Base-by-base conservation (phyloP, 2,113 vertebrate genomes). In the Quiscalus mexicanus region DNA sequence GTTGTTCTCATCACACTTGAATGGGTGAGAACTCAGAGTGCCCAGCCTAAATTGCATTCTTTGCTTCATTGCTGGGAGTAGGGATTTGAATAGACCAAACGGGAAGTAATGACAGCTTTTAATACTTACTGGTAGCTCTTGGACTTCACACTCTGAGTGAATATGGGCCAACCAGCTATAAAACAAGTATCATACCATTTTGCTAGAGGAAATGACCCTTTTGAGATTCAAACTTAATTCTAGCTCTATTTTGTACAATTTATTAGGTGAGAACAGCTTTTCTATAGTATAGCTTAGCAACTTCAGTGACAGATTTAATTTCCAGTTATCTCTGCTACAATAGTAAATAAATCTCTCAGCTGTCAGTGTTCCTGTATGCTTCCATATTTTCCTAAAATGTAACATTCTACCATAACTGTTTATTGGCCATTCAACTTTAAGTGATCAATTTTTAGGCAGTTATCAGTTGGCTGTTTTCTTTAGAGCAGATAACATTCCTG, bases 401-500 rank as follows among this genome's bases (percentile, higher is more conserved):
- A 81, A 87, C 81, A 81, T 92, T 97, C 90, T 87, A 91, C 49
- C 44, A 65, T 83, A 97, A 82, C 77, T 96, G 89, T 94, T 90
- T 95, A 90, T 79, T 95, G 94, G 96, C 75, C 79, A 96, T 97
- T 98, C 96, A 95, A 58, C 80, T 97, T 97, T 97, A 98, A 98
- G 96, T 97, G 96, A 95, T 92, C 97, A 96, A 97, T 97, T 97
- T 98, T 95, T 97, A 96, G 45, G 67, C 42, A 96, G 93, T 89
- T 89, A 97, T 96, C 93, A 67, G 65, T 68, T 95, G 60, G 47
- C 76, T 98, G 91, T 98, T 98, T 98, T 84, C 88, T 96, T 82
- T 65, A 76, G 73, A 97, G 94, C 74, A 95, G 50, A 93, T 85
- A 97, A 93, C 12, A 14, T 69, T 94, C 88, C 89, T 97, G 95